These are phyloP conservation scores for Standfussiana lucernea DNA, from an alignment of 2,888 invertebrate genomes.

Conservation along the genomic window DNA sequence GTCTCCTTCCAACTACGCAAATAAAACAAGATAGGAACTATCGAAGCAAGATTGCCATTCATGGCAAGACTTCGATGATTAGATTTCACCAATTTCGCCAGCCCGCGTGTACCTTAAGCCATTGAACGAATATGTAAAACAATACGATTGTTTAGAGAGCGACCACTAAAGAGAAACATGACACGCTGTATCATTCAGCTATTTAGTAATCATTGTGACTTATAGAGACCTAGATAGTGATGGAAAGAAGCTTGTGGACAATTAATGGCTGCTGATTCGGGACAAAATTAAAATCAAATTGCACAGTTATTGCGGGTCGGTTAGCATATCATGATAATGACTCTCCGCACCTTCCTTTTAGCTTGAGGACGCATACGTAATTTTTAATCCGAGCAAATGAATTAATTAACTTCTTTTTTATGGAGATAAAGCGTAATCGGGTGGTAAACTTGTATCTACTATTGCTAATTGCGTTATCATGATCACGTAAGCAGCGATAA, in stretches of 20 bases:
- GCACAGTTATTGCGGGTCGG: background rate
- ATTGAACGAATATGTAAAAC: conserved; percentile 67
- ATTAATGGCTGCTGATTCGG: background rate
- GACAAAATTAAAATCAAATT: conserved; percentile 13
- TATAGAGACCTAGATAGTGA: background rate
- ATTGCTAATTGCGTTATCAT: conserved; percentile 22
- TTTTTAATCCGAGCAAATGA: conserved; percentile 34
- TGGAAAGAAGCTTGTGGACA: conserved; percentile 28
- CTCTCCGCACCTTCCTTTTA: conserved; percentile 6
- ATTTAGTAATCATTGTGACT: conserved; percentile 39
- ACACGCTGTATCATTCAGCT: conserved; percentile 34
- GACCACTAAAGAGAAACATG: conserved; percentile 34
- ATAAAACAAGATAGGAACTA: conserved; percentile 48
- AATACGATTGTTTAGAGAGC: conserved; percentile 62
- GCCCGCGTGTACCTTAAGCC: conserved; percentile 60
- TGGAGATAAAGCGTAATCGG: conserved; percentile 26
- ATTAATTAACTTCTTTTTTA: conserved; percentile 19
- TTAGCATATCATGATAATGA: conserved; percentile 13
- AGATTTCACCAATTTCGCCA: conserved; percentile 71
- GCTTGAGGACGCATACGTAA: background rate
- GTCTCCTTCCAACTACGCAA: conserved; percentile 47
- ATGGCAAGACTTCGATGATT: conserved; percentile 57
- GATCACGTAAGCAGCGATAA: conserved; percentile 19
- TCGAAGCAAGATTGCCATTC: conserved; percentile 61
- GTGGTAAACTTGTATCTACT: conserved; percentile 15